Percentiles rank a stretch among this genome's conserved stretches.
phyloP scores from a whole-genome alignment of 2,888 invertebrate species.

The Alitta virens region DNA sequence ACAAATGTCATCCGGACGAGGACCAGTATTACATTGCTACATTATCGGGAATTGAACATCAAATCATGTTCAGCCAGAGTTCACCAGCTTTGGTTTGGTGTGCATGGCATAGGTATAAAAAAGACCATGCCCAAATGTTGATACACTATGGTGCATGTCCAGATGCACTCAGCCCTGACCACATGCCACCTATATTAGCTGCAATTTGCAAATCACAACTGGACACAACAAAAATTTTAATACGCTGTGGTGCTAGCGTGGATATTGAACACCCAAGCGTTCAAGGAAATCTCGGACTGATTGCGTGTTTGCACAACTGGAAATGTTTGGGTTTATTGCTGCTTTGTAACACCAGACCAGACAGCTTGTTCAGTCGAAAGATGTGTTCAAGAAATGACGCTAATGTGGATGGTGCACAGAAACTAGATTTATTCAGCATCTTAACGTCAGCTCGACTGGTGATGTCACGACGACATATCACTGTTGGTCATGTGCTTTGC shows the following conservation, averaged over 20 bases:
- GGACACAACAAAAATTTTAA: slow-evolving; percentile 32
- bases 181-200: slow-evolving; percentile 39
- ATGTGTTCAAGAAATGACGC: not conserved
- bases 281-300: slow-evolving; percentile 35
- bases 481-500: slow-evolving; percentile 12
- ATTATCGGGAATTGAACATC: slow-evolving; percentile 27
- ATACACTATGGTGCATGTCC: slow-evolving; percentile 33
- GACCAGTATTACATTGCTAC: not conserved
- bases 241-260: slow-evolving; percentile 35
- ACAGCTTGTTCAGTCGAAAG: slow-evolving; percentile 8
- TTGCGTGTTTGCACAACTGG: slow-evolving; percentile 18
- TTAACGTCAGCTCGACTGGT: slow-evolving; percentile 4
- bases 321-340: slow-evolving; percentile 20
- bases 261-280: slow-evolving; percentile 36
- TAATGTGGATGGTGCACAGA: not conserved
- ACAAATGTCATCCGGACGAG: slow-evolving; percentile 26
- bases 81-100: not conserved
- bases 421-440: not conserved
- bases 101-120: slow-evolving; percentile 25
- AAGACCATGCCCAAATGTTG: slow-evolving; percentile 31
- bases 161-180: slow-evolving; percentile 27
- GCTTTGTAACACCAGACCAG: slow-evolving; percentile 21
- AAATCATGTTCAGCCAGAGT: slow-evolving; percentile 11
- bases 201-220: slow-evolving; percentile 31
- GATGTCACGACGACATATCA: slow-evolving; percentile 3